phyloP scores from a whole-genome alignment of 23 tunicate genomes.

The Diplosoma virens region DNA sequence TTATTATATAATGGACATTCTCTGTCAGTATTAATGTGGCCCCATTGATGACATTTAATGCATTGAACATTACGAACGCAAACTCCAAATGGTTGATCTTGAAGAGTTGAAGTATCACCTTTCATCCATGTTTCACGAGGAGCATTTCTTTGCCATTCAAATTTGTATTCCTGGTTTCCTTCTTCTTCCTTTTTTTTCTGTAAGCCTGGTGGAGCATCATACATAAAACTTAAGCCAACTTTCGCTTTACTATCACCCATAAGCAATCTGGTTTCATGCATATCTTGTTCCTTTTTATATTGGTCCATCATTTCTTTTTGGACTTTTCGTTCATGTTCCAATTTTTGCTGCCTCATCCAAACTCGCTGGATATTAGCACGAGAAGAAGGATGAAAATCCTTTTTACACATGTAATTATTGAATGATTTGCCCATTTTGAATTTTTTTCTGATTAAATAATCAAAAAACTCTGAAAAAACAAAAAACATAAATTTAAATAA shows the following conservation, averaged over 20 bases:
- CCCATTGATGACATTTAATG: slow-evolving; percentile 99
- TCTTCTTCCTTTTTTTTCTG: slow-evolving; percentile 70
- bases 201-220: slow-evolving; percentile 97
- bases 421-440: slow-evolving; percentile 99
- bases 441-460: no score
- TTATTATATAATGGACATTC: slow-evolving; percentile 95
- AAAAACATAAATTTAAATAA: no score
- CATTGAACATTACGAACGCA: slow-evolving; percentile 95
- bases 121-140: slow-evolving; percentile 97
- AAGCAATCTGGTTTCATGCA: slow-evolving; percentile 96
- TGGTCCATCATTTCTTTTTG: slow-evolving; percentile 98
- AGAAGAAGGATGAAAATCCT: slow-evolving; percentile 98
- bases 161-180: slow-evolving; percentile 81
- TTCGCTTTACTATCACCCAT: slow-evolving; percentile 99
- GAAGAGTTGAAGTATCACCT: slow-evolving; percentile 70
- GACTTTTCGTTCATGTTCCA: slow-evolving; percentile 73
- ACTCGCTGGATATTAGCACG: slow-evolving; percentile 91
- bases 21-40: slow-evolving; percentile 95
- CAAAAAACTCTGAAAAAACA: no score
- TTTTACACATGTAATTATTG: slow-evolving; percentile 98
- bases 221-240: slow-evolving; percentile 99
- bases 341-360: slow-evolving; percentile 98
- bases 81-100: slow-evolving; percentile 98
- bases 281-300: slow-evolving; percentile 90
- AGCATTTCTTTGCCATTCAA: slow-evolving; percentile 99